Conservation (phyloP, 2,888 invertebrate genomes). For the Leuctra nigra region DNA sequence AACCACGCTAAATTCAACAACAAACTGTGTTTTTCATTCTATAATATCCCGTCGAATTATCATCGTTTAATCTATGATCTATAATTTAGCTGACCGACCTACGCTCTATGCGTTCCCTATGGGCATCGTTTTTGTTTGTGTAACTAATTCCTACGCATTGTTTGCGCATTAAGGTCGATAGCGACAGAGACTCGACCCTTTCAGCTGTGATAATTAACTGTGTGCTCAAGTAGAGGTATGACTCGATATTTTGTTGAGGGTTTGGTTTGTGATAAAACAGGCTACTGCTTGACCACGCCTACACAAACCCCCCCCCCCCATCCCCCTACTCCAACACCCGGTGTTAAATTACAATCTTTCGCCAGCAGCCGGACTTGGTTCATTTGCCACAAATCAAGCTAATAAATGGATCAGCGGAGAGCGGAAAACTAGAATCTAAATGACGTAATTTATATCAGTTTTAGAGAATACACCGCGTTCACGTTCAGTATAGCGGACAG, state of each 20-base stretch:
- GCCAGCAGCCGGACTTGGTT: conserved; percentile 4
- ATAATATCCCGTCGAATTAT: conserved; percentile 1
- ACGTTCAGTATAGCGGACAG: too few relatives aligned
- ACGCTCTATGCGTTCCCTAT: neutral
- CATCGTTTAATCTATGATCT: conserved; percentile 7
- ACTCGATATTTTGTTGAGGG: conserved; percentile 14
- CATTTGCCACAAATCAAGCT: conserved; percentile 17
- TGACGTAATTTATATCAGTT: conserved; percentile 9
- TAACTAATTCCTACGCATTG: conserved; percentile 18
- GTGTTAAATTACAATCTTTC: conserved; percentile 19
- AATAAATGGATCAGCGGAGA: conserved; percentile 14
- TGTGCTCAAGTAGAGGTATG: conserved; percentile 13
- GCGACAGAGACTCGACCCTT: neutral
- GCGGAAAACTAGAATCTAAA: conserved; percentile 9
- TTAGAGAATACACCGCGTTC: too few relatives aligned
- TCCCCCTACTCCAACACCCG: neutral
- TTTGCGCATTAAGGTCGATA: conserved; percentile 18
- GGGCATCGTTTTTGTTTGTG: conserved; percentile 10
- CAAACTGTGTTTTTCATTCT: too few relatives aligned
- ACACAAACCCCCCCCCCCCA: too few relatives aligned
- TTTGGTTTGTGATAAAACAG: conserved; percentile 6
- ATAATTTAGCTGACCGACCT: conserved; percentile 16
- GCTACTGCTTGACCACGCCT: neutral
- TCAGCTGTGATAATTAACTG: conserved; percentile 13
- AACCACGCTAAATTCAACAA: too few relatives aligned